Evolutionary conservation across 2,888 invertebrate species (phyloP), one percentile per base, ranked within the genome.

Genomic region (Amiota minor): DNA sequence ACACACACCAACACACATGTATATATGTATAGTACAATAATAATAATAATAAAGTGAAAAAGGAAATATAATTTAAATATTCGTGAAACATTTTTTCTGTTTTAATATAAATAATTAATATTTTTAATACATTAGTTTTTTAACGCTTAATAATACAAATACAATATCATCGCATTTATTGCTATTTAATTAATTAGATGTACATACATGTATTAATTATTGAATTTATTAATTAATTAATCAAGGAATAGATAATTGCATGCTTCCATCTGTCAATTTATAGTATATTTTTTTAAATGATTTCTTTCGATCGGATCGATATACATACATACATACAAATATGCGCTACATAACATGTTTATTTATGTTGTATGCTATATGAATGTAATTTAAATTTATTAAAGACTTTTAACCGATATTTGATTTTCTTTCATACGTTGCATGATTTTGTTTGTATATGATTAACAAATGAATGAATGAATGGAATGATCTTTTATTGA

Each of bases 111-210:
- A 9, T 53, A n/a, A n/a, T 53, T 10, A 4, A 4, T 53, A n/a
- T 53, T 53, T 53, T 53, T 53, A n/a, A n/a, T n/a, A 53, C n/a
- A 53, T 9, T 59, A 16, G 35, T 47, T 65, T 67, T 67, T 50
- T 49, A 67, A 67, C 49, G 67, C 49, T 67, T 67, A 67, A 67
- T 6, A 16, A 11, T 67, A 67, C 20, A 65, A 67, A 56, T 49
- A 50, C 23, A 67, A 50, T 62, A 62, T 62, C 45, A 50, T 67
- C 49, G 67, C 50, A 67, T 50, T 67, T 67, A 67, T 67, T 67
- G 67, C 23, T 67, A 65, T 65, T 46, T 47, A 65, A 18, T 50
- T 23, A 20, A 14, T 50, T 35, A 8, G 2, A 35, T 6, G 35
- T 35, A 35, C 6, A 8, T 35, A 35, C 6, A 35, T n/a, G 3